phyloP scores from a whole-genome alignment of 1,140 invertebrate species.

The Tachypleus tridentatus region DNA sequence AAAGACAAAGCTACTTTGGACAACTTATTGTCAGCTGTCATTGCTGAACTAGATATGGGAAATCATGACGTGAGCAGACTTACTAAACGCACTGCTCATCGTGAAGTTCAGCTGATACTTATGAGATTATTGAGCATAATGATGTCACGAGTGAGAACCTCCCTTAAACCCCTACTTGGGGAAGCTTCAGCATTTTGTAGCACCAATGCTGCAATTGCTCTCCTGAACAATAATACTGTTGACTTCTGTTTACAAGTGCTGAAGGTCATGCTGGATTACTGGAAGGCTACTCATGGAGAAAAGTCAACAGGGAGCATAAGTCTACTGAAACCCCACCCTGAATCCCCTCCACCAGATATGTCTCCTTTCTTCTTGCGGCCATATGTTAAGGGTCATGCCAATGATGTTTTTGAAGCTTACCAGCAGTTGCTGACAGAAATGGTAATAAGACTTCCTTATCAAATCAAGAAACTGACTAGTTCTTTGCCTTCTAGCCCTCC shows the following conservation, averaged over 20 bases:
- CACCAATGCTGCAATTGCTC: conserved; percentile 12
- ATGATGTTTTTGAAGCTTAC: conserved; percentile 88
- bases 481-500: conserved; percentile 20
- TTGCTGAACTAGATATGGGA: conserved; percentile 64
- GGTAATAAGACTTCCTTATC: conserved; percentile 82
- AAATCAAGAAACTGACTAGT: conserved; percentile 53
- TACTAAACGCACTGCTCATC: conserved; percentile 43
- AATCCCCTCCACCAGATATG: conserved; percentile 62
- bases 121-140: conserved; percentile 63
- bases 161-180: conserved; percentile 38
- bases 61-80: conserved; percentile 35
- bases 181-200: conserved; percentile 42
- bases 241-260: conserved; percentile 68
- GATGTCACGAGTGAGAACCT: conserved; percentile 57
- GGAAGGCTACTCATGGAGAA: conserved; percentile 45
- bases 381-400: conserved; percentile 79
- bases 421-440: conserved; percentile 89
- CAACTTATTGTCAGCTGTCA: conserved; percentile 54
- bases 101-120: conserved; percentile 77
- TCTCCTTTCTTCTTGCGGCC: conserved; percentile 88
- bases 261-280: conserved; percentile 65
- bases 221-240: conserved; percentile 35
- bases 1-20: conserved; percentile 63
- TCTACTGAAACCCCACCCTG: conserved; percentile 65
- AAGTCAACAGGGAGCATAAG: conserved; percentile 24